These are phyloP conservation scores for Thermophis baileyi DNA, from an alignment of 2,113 vertebrate genomes.

Conservation along the genomic window DNA sequence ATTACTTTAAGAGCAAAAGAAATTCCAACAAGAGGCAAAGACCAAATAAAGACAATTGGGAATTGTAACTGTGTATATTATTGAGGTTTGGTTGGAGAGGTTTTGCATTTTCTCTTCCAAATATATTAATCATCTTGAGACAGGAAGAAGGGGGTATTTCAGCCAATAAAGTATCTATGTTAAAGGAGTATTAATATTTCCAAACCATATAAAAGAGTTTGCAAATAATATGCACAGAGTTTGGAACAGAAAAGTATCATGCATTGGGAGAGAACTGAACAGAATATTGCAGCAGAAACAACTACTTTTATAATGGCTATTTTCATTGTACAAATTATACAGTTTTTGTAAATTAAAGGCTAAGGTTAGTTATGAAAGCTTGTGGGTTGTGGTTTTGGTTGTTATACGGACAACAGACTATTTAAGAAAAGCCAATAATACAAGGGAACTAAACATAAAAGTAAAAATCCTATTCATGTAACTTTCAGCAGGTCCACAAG, in stretches of 20 bases:
- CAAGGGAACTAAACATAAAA: slow-evolving; percentile 3
- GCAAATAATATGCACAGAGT: not conserved
- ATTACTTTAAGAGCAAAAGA: not conserved
- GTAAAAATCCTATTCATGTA: not conserved
- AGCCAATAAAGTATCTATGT: not conserved
- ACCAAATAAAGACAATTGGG: not conserved
- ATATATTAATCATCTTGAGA: not conserved
- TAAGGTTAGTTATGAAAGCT: slow-evolving; percentile 54
- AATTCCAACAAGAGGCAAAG: not conserved
- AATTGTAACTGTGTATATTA: not conserved
- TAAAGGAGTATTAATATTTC: slow-evolving; percentile 32
- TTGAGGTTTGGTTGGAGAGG: not conserved
- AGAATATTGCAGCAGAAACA: slow-evolving; percentile 24
- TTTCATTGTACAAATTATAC: slow-evolving; percentile 63
- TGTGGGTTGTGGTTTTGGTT: slow-evolving; percentile 44
- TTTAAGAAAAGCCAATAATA: not conserved
- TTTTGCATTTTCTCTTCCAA: not conserved
- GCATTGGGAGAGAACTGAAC: slow-evolving; percentile 33
- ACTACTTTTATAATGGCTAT: slow-evolving; percentile 59
- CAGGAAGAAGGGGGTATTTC: not conserved
- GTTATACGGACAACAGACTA: not conserved
- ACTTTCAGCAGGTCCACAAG: not conserved
- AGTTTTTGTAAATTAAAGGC: slow-evolving; percentile 22
- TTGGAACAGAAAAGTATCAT: slow-evolving; percentile 25
- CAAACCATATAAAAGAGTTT: slow-evolving; percentile 45